These are phyloP conservation scores for Apamea epomidion DNA, from an alignment of 2,888 invertebrate genomes.

Conservation along the genomic window DNA sequence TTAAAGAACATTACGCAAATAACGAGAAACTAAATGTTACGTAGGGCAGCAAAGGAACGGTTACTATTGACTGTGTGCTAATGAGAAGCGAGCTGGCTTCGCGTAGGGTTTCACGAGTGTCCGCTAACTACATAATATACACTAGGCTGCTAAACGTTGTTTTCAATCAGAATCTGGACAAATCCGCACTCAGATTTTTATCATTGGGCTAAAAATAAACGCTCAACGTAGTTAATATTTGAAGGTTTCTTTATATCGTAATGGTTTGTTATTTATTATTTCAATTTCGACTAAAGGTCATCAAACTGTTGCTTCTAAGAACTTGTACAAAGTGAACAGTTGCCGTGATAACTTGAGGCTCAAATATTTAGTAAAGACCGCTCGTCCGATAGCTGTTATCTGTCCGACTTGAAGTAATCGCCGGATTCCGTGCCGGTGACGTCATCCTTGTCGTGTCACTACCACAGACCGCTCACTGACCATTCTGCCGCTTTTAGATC, in stretches of 20 bases:
- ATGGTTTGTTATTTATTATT: conserved; percentile 16
- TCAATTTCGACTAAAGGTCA: conserved; percentile 13
- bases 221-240: neutral
- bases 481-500: neutral
- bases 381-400: conserved; percentile 36
- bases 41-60: neutral
- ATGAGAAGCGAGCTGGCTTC: neutral
- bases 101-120: conserved; percentile 24
- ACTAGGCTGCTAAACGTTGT: too few species aligned
- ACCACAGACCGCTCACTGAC: conserved; percentile 5
- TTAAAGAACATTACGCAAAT: neutral
- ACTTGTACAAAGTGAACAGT: conserved; percentile 2
- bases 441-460: conserved; percentile 28
- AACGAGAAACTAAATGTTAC: neutral
- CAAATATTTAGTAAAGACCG: neutral
- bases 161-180: neutral
- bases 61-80: conserved; percentile 19
- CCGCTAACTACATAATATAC: neutral
- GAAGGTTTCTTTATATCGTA: neutral
- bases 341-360: conserved; percentile 7
- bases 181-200: neutral
- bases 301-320: conserved; percentile 3
- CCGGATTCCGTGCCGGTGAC: conserved; percentile 16
- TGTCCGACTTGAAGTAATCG: conserved; percentile 5
- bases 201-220: neutral